phyloP scores from a whole-genome alignment of 1,140 invertebrate genomes.

The Yoshiicerus persimilis region DNA sequence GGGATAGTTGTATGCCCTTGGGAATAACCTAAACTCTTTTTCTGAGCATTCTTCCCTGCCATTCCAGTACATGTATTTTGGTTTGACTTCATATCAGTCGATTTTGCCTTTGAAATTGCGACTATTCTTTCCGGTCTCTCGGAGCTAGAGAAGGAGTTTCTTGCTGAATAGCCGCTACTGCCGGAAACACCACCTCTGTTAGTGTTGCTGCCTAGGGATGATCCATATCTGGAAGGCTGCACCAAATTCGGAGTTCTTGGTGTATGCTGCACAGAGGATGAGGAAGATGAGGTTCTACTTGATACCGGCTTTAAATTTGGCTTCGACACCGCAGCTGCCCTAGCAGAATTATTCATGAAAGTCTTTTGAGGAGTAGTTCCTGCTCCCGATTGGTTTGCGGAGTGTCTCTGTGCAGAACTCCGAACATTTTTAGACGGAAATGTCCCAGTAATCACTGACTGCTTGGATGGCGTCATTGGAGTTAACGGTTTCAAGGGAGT shows the following conservation, averaged over 20 bases:
- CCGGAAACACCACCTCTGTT: neutral
- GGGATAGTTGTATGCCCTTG: neutral
- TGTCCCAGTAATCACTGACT: neutral
- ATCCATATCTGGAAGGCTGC: conserved; percentile 16
- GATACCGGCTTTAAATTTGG: conserved; percentile 26
- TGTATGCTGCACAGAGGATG: neutral
- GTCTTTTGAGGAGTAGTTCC: conserved; percentile 7
- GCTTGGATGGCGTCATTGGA: conserved; percentile 44
- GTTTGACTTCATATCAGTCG: neutral
- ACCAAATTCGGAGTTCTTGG: conserved; percentile 32
- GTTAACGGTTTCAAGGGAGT: conserved; percentile 42
- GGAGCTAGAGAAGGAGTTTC: neutral
- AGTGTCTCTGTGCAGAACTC: neutral
- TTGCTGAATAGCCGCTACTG: neutral
- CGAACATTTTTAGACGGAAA: neutral
- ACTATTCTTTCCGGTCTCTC: neutral
- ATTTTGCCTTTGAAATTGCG: neutral
- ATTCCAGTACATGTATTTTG: neutral
- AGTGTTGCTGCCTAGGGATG: neutral
- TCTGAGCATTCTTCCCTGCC: neutral
- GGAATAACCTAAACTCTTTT: neutral
- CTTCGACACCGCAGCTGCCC: conserved; percentile 45
- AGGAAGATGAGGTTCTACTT: neutral
- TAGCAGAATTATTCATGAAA: conserved; percentile 44
- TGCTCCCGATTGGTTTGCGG: neutral